Base-by-base conservation (phyloP, 2,113 vertebrate species). In the Oncorhynchus keta region DNA sequence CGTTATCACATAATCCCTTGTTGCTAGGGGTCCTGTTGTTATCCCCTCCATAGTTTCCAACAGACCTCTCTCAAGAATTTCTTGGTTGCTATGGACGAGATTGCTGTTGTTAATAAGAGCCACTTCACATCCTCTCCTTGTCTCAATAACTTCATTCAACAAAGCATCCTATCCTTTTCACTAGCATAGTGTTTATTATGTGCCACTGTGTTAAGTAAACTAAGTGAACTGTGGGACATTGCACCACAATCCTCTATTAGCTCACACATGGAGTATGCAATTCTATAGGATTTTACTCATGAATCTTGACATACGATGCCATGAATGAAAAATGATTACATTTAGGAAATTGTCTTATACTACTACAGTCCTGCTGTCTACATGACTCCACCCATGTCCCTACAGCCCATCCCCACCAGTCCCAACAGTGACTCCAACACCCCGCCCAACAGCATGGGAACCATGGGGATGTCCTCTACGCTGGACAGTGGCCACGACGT, bases 401-500 rank as follows among this genome's bases (percentile, higher is more conserved):
- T 67, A 0, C 85, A 96, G 95, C 92, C 93, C 85, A 91, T 93
- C 85, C 91, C 93, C 79, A 93, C 91, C 75, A 92, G 90, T 75
- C 90, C 90, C 39, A 92, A 91, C 0, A 95, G 93, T 80, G 90
- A 89, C 28, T 92, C 93, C 4, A 94, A 92, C 26, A 94, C 93
- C 0, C 93, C 94, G 1, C 94, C 92, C 0, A 92, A 90, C 51
- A 94, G 93, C 0, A 93, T 94, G 80, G 93, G 93, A n/a, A 76
- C 93, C 0, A 92, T 94, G 81, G 93, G 93, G 12, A 68, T 94
- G 81, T 84, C 90, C 76, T 92, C 93, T 62, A 93, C 94, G 75
- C 84, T 91, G 78, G 94, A 95, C 73, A 90, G 87, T 0, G 89
- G 93, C 65, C 93, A 94, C 68, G 94, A 95, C 13, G 92, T 94